Percentiles rank a stretch among this genome's conserved stretches.
phyloP scores from a whole-genome alignment of 2,113 vertebrate species.

The Istiophorus platypterus region DNA sequence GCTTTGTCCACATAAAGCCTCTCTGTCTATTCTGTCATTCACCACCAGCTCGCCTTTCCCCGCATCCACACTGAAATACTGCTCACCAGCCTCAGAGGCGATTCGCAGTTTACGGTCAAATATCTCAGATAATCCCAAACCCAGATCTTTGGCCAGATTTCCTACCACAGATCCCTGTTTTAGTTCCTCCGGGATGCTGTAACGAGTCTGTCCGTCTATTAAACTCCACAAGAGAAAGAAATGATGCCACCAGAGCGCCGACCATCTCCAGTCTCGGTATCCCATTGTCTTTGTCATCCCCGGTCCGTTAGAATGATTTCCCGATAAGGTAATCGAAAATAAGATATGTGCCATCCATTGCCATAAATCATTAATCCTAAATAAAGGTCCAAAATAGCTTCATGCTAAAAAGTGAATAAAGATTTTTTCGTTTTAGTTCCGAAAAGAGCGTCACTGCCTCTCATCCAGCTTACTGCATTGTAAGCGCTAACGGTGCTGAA shows the following conservation, averaged over 20 bases:
- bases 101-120: constrained; percentile 82
- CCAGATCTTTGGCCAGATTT: constrained; percentile 86
- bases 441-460: constrained; percentile 9
- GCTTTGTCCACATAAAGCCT: constrained; percentile 86
- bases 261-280: constrained; percentile 72
- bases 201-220: constrained; percentile 77
- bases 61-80: constrained; percentile 85
- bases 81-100: constrained; percentile 81
- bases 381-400: background rate
- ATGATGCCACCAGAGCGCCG: constrained; percentile 65
- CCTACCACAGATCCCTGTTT: constrained; percentile 84
- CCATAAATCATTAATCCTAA: constrained; percentile 4
- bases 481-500: constrained; percentile 69
- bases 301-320: constrained; percentile 13
- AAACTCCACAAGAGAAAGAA: constrained; percentile 78
- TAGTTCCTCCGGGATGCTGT: constrained; percentile 83
- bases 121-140: constrained; percentile 81
- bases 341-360: constrained; percentile 23
- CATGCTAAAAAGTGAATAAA: background rate
- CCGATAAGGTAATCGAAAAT: constrained; percentile 26
- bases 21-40: constrained; percentile 87
- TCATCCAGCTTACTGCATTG: constrained; percentile 53
- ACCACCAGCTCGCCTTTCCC: constrained; percentile 85
- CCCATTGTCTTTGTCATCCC: constrained; percentile 74
- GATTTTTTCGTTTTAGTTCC: background rate